Base-by-base conservation (phyloP, 1,140 invertebrate species). In the Armadillidium nasatum region DNA sequence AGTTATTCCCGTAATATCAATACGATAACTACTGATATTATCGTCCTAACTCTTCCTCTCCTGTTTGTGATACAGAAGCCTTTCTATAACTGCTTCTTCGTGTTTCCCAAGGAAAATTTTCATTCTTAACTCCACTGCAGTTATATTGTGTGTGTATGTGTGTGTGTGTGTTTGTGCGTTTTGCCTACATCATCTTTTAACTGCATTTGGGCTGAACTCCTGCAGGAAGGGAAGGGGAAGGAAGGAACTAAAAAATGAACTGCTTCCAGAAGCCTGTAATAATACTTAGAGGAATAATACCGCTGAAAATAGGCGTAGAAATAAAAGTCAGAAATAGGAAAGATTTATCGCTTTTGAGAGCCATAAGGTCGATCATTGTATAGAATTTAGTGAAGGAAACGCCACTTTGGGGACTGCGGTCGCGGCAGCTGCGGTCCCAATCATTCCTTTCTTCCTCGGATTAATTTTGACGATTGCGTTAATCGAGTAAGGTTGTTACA, bases 301-400 rank as follows among this genome's bases (percentile, higher is more conserved):
- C 11, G 11, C 19, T 60, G 11, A 7, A 60, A 60, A 15, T 15
- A 19, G 50, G 11, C 11, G 50, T 60, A 60, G 50, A 60, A 60
- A 60, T 60, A 60, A 60, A 60, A 60, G 50, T 60, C 50, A 60
- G 19, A 60, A 60, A 60, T 60, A 33, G 50, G 50, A 60, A 60
- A 60, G 50, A 60, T 60, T 60, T 60, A 60, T 60, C 50, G 50
- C 50, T 60, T 19, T 15, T 3, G 50, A 60, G 7, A 19, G 19
- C 50, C 50, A 19, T 60, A 60, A 60, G 50, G 50, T 13, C 50
- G 50, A 60, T 60, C 50, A 13, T 60, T 13, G 11, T 13, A 60
- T 60, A 19, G 19, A 60, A 60, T 60, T 60, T 60, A 60, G 50
- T 7, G 11, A 13, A 19, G 11, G 19, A 19, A 60, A 60, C 50